Base-by-base conservation (phyloP, 2,797 vertebrate species). In the Alosa sapidissima region DNA sequence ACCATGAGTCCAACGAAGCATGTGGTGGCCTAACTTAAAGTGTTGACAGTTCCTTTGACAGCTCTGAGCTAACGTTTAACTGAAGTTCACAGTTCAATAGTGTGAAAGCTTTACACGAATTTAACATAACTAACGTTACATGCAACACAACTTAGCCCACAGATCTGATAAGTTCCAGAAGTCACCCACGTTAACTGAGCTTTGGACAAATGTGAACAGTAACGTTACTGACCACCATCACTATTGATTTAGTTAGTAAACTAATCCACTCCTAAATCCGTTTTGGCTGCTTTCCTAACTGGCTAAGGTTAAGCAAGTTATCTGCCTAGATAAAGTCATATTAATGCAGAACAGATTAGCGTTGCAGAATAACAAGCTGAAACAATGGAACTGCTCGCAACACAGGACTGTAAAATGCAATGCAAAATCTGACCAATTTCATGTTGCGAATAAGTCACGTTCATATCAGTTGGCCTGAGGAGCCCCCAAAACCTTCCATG, bases 291-390 rank as follows among this genome's bases (percentile, higher is more conserved):
- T 28, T 72, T 72, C 10, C 28, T 72, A 72, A 72, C 28, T 72
- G 65, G 58, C 58, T 62, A 62, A 41, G 65, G 65, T 72, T 72
- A 72, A 72, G 65, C 65, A 72, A 14, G 65, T 72, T 36, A 72
- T 33, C 65, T 72, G 65, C 65, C 24, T 33, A 36, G 24, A 9
- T 68, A 28, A 72, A 72, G 28, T 72, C 28, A 72, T 72, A 72
- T 5, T 62, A 62, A 62, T 72, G 65, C 65, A 72, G 28, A 72
- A 3, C 65, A 72, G 11, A 72, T 14, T 72, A 33, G 28, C 33
- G 33, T 72, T 36, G 11, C 65, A 72, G 33, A 72, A 72, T 14
- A 65, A 65, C 28, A 65, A 6, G 4, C 19, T n/a, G 21, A 62
- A 62, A 24, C n/a, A 62, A 62, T 62, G 58, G n/a, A 41, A 72